Percentiles rank a stretch among this genome's conserved stretches.
phyloP scores from a whole-genome alignment of 2,797 vertebrate species.

The Scleropages formosus region DNA sequence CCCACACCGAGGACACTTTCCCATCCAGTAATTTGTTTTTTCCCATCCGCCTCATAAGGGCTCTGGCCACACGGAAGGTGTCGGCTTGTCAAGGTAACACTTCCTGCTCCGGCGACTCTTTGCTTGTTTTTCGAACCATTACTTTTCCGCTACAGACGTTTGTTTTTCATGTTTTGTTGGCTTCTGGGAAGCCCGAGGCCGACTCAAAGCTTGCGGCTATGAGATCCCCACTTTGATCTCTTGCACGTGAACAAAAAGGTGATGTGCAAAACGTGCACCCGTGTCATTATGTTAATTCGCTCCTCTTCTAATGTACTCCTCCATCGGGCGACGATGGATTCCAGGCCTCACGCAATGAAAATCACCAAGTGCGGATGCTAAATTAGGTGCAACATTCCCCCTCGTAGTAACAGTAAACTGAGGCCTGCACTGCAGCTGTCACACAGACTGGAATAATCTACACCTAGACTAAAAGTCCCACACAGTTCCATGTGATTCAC shows the following conservation, averaged over 20 bases:
- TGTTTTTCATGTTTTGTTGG: conserved; percentile 8
- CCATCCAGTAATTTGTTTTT: conserved; percentile 10
- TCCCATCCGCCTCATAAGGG: background rate
- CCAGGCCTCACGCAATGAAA: no score
- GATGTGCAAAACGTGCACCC: background rate
- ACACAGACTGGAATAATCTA: no score
- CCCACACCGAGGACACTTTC: conserved; percentile 8
- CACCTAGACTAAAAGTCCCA: no score
- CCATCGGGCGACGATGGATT: no score
- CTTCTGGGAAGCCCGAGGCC: background rate
- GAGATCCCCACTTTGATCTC: background rate
- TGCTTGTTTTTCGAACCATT: background rate
- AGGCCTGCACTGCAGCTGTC: no score
- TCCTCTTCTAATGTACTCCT: no score
- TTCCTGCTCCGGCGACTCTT: background rate
- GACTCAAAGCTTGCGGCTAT: background rate
- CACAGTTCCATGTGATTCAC: no score
- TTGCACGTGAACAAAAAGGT: background rate
- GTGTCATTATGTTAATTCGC: no score
- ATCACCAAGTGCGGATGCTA: no score
- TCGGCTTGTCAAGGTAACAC: background rate
- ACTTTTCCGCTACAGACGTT: background rate
- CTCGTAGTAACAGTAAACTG: no score
- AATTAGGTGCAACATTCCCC: no score
- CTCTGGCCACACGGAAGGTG: conserved; percentile 24